Conservation (phyloP, 2,113 vertebrate genomes). For the Lepisosteus osseus region DNA sequence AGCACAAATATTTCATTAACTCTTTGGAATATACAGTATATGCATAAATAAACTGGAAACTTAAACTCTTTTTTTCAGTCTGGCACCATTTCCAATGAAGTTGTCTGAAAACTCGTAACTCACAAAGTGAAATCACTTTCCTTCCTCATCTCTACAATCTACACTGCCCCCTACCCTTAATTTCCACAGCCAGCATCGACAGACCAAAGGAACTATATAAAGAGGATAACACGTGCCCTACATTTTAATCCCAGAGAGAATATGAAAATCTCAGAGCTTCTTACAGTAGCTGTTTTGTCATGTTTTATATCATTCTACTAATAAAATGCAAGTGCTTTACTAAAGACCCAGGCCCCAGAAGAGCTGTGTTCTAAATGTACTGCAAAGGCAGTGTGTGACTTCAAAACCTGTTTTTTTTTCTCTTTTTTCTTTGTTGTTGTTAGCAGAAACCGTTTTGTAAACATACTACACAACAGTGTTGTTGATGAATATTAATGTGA, state of each 20-base stretch:
- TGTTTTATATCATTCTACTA: constrained; percentile 75
- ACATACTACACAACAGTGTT: constrained; percentile 38
- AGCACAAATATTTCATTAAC: too few relatives aligned
- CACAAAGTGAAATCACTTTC: not conserved
- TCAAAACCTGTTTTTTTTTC: constrained; percentile 27
- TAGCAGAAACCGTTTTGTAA: constrained; percentile 47
- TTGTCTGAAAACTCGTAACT: too few relatives aligned
- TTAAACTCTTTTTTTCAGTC: too few relatives aligned
- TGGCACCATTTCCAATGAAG: too few relatives aligned
- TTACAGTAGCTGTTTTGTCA: constrained; percentile 68
- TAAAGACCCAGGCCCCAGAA: constrained; percentile 63
- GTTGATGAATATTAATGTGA: constrained; percentile 46
- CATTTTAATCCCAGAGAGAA: constrained; percentile 68
- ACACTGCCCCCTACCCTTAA: constrained; percentile 62
- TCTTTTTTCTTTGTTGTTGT: constrained; percentile 33
- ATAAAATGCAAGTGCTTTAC: constrained; percentile 66
- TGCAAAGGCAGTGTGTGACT: constrained; percentile 47
- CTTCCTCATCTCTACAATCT: constrained; percentile 42
- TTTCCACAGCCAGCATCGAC: constrained; percentile 35
- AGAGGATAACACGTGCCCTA: constrained; percentile 60
- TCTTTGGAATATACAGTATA: too few relatives aligned
- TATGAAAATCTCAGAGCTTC: constrained; percentile 66
- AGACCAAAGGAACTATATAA: constrained; percentile 4
- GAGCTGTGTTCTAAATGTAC: constrained; percentile 56
- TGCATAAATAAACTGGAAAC: too few relatives aligned